A percentile compares a stretch with the other conserved stretches of the same genome.
Evolutionary conservation across 2,888 invertebrate genomes (phyloP).

Genomic region (Archaeoteleia sp.): DNA sequence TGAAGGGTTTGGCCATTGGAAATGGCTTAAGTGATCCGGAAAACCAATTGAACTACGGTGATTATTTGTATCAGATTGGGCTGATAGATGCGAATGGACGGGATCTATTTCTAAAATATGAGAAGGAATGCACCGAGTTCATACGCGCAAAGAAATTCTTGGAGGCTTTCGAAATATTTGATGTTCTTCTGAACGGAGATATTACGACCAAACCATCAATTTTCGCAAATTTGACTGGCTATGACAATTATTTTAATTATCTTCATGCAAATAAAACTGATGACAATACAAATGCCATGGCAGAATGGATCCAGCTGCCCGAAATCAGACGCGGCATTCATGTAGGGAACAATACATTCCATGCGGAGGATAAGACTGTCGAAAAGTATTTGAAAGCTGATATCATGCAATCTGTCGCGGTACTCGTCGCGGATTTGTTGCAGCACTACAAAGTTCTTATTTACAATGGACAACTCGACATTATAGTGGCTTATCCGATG

Average conservation of each 20-base stretch:
- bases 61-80: slow-evolving; percentile 87
- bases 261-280: slow-evolving; percentile 79
- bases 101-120: slow-evolving; percentile 78
- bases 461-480: slow-evolving; percentile 93
- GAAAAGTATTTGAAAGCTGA: slow-evolving; percentile 84
- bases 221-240: slow-evolving; percentile 86
- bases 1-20: slow-evolving; percentile 84
- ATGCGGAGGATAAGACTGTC: slow-evolving; percentile 79
- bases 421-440: slow-evolving; percentile 82
- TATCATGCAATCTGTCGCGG: slow-evolving; percentile 87
- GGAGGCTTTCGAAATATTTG: slow-evolving; percentile 84
- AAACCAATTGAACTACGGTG: slow-evolving; percentile 85
- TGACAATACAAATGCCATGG: slow-evolving; percentile 77
- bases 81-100: slow-evolving; percentile 81
- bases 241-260: slow-evolving; percentile 85
- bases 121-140: slow-evolving; percentile 77
- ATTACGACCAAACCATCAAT: slow-evolving; percentile 78
- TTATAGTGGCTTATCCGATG: slow-evolving; percentile 91
- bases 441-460: slow-evolving; percentile 84
- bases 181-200: slow-evolving; percentile 83
- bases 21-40: slow-evolving; percentile 88
- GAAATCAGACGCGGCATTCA: slow-evolving; percentile 85
- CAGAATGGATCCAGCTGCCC: slow-evolving; percentile 79
- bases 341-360: slow-evolving; percentile 87
- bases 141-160: slow-evolving; percentile 81